Conservation (phyloP, 2,113 vertebrate genomes). For the Anolis carolinensis region DNA sequence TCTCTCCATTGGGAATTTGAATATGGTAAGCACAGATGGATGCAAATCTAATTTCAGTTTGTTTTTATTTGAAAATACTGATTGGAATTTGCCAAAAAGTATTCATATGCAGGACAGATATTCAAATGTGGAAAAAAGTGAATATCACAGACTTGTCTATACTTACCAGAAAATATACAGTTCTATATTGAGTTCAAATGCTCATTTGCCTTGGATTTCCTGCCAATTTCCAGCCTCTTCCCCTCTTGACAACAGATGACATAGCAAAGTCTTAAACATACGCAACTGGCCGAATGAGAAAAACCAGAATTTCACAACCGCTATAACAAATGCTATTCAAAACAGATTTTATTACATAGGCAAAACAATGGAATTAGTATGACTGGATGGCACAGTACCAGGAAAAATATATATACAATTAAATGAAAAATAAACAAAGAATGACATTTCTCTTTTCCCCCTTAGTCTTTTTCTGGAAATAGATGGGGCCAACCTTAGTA, state of each 20-base stretch:
- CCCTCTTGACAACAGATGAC: neutral
- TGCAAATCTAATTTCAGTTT: neutral
- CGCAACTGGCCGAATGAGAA: conserved; percentile 13
- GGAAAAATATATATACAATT: conserved; percentile 21
- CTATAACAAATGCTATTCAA: neutral
- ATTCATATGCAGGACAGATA: neutral
- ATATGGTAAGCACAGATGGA: neutral
- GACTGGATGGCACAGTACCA: conserved; percentile 51
- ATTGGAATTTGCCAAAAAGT: neutral
- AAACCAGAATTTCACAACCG: conserved; percentile 55
- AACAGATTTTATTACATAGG: conserved; percentile 54
- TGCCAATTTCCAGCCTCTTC: neutral
- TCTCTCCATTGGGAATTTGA: neutral
- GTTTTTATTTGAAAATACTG: neutral
- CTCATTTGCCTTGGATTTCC: neutral
- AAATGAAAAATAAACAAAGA: conserved; percentile 56
- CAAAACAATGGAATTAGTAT: conserved; percentile 58
- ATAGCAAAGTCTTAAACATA: neutral
- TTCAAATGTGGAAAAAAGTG: neutral
- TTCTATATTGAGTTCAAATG: neutral
- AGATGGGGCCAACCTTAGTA: neutral
- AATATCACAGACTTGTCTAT: neutral
- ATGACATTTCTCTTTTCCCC: neutral
- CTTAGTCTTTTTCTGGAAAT: conserved; percentile 50
- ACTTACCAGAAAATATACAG: neutral